Base-by-base conservation (phyloP, 2,888 invertebrate genomes). In the Choreutis nemorana region DNA sequence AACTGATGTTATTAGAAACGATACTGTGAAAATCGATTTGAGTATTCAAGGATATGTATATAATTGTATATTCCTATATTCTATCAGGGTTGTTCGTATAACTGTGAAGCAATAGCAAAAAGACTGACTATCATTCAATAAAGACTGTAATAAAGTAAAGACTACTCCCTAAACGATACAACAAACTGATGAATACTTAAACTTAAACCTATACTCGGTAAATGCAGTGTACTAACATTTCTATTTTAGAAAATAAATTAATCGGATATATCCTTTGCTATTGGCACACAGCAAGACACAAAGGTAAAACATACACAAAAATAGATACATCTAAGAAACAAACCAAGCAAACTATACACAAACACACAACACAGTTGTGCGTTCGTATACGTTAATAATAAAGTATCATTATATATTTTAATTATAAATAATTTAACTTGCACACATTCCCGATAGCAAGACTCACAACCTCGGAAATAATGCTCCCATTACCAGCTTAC, bases 401-500 rank as follows among this genome's bases (percentile, higher is more conserved):
- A 46, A 50, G 50, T 55, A 52, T 54, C 55, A 60, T 8, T 23
- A 23, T 23, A 23, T 4, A 23, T 23, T 23, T 21, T 21, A 13
- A 28, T 28, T 28, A 8, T 12, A 25, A 18, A 16, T 22, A 61
- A 57, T 54, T 58, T 66, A 60, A 58, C 45, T 58, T 63, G 70
- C 73, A 75, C 61, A 68, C 66, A 77, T 77, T 78, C 60, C 78
- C 78, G 78, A 72, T 60, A 70, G 72, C 55, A 61, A 63, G 65
- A 59, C 59, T 77, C 77, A 77, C 77, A 77, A 78, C 77, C 73
- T 64, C 75, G 77, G 77, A 77, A 78, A 75, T 70, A 48, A 77
- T 78, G 78, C 77, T 78, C 78, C 78, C 77, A 75, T 70, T 72
- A 78, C 78, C 78, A 78, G 77, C 78, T 73, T 70, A 60, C 56